Percentiles rank a stretch among this genome's conserved stretches.
Conservation (phyloP, 2,888 invertebrate genomes). For the Orthosia gothica region DNA sequence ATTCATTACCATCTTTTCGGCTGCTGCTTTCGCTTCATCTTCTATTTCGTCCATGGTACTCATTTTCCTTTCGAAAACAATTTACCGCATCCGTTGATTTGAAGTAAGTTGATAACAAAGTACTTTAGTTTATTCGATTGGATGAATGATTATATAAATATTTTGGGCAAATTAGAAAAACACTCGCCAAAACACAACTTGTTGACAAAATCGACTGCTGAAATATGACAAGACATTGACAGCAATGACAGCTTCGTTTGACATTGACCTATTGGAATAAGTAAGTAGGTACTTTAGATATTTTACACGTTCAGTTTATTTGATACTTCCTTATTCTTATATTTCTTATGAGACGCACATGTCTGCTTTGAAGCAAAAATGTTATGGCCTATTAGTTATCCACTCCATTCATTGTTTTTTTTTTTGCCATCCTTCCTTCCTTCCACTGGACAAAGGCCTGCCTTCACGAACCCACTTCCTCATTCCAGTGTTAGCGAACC, state of each 20-base stretch:
- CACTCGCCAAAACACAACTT: not conserved
- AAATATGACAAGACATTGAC: not conserved
- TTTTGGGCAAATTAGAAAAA: not conserved
- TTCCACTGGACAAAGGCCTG: too few species aligned
- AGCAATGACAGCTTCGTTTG: not conserved
- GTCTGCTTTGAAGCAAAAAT: too few species aligned
- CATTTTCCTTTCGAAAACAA: conserved; percentile 66
- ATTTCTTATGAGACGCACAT: too few species aligned
- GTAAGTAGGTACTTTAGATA: too few species aligned
- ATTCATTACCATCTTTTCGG: conserved; percentile 96
- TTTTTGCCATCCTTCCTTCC: too few species aligned
- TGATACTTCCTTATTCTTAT: too few species aligned
- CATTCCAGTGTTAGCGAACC: too few species aligned
- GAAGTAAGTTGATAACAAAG: not conserved
- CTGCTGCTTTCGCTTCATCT: conserved; percentile 94
- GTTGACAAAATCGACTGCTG: not conserved
- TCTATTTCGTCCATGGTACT: conserved; percentile 94
- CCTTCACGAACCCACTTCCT: too few species aligned
- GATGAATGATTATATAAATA: not conserved
- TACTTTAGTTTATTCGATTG: not conserved
- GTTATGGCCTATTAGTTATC: too few species aligned
- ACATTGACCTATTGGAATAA: not conserved
- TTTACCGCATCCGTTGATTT: not conserved
- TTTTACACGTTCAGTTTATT: too few species aligned
- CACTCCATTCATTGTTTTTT: too few species aligned